A percentile compares a stretch with the other conserved stretches of the same genome.
Conservation (phyloP, 2,797 vertebrate species). For the Euthynnus affinis region DNA sequence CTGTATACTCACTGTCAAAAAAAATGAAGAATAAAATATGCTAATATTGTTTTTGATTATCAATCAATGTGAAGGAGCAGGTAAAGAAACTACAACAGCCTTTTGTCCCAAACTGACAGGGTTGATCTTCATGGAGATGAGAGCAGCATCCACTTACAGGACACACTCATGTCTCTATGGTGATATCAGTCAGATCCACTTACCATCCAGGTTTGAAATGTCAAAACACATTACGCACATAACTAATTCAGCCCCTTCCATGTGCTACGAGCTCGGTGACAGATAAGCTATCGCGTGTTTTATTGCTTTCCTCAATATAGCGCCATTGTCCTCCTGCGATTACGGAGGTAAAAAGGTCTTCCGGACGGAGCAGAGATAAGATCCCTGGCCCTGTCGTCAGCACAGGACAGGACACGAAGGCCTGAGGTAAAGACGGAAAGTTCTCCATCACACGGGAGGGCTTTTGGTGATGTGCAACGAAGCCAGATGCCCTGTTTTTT, state of each 20-base stretch:
- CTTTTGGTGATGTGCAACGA: constrained; percentile 33
- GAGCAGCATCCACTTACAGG: constrained; percentile 1
- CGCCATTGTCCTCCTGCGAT: constrained; percentile 45
- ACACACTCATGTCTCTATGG: constrained; percentile 16
- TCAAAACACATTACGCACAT: constrained; percentile 29
- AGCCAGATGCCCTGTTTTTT: constrained; percentile 68
- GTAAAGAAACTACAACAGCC: neutral
- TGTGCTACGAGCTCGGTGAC: constrained; percentile 19
- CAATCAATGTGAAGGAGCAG: neutral
- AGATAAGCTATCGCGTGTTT: constrained; percentile 58
- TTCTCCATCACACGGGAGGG: constrained; percentile 43
- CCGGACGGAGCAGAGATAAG: constrained; percentile 50
- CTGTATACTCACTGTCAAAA: neutral
- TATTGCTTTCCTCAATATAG: constrained; percentile 49
- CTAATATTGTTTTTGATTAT: neutral
- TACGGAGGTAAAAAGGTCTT: constrained; percentile 31
- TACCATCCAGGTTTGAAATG: constrained; percentile 38
- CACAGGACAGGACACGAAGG: neutral
- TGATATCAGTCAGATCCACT: neutral
- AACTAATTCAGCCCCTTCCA: constrained; percentile 35
- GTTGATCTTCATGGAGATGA: constrained; percentile 7
- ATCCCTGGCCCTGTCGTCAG: constrained; percentile 53
- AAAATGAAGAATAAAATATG: neutral
- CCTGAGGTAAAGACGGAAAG: constrained; percentile 37
- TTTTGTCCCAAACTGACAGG: neutral